A percentile compares a stretch with the other conserved stretches of the same genome.
These are phyloP conservation scores for Drosophila mimica DNA, from an alignment of 2,888 invertebrate species.

Conservation along the genomic window DNA sequence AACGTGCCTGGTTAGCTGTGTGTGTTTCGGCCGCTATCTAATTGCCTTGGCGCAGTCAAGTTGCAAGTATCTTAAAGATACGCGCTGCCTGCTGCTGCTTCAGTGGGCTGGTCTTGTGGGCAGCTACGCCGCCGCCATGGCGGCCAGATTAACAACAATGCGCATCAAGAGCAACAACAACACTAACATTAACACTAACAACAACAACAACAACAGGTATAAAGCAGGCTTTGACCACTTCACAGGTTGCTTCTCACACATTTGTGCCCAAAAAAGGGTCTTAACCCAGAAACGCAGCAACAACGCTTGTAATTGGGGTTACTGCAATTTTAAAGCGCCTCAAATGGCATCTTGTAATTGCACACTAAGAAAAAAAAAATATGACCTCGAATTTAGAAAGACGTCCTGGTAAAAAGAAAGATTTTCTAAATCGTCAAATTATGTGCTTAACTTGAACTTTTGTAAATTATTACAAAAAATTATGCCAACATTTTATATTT, in stretches of 20 bases:
- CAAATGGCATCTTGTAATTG: conserved; percentile 58
- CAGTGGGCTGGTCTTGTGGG: conserved; percentile 65
- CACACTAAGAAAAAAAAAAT: conserved; percentile 8
- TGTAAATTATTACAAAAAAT: not conserved
- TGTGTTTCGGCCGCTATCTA: conserved; percentile 67
- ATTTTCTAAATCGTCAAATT: not conserved
- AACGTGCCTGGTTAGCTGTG: conserved; percentile 42
- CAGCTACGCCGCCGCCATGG: conserved; percentile 38
- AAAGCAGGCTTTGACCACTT: conserved; percentile 16
- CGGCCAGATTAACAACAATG: conserved; percentile 46
- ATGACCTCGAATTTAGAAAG: not conserved
- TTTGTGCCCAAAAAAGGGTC: conserved; percentile 58
- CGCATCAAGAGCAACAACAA: conserved; percentile 38
- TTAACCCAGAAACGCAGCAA: conserved; percentile 66
- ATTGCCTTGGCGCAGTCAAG: conserved; percentile 73
- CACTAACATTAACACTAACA: conserved; percentile 3
- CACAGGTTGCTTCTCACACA: conserved; percentile 50
- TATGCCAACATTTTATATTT: not conserved
- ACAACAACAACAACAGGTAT: conserved; percentile 9
- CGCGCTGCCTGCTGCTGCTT: conserved; percentile 33
- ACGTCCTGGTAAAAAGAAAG: not conserved
- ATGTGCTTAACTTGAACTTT: not conserved
- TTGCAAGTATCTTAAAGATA: conserved; percentile 68
- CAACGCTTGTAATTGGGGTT: conserved; percentile 79
- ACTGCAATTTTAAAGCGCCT: conserved; percentile 72